Conservation (phyloP, 1,140 invertebrate species). For the Druon quercuslanigerum region DNA sequence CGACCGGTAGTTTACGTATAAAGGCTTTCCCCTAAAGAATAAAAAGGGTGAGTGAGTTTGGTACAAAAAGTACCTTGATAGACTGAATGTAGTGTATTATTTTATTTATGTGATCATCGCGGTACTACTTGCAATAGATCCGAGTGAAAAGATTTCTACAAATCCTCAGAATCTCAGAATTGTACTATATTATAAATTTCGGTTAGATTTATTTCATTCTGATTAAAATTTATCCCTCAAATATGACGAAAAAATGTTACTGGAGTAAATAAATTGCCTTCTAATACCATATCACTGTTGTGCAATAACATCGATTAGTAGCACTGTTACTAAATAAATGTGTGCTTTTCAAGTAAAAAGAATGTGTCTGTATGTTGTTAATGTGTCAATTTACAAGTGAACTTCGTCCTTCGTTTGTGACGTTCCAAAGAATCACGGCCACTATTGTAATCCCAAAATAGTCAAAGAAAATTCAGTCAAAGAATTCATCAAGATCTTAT, state of each 20-base stretch:
- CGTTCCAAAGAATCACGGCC: slow-evolving; percentile 27
- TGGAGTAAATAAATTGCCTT: slow-evolving; percentile 1
- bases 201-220: slow-evolving; percentile 27
- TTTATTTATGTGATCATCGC: slow-evolving; percentile 23
- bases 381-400: slow-evolving; percentile 40
- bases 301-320: slow-evolving; percentile 50
- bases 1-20: background rate
- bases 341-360: slow-evolving; percentile 44
- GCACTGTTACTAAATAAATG: slow-evolving; percentile 53
- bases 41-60: slow-evolving; percentile 19
- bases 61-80: slow-evolving; percentile 27
- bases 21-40: background rate
- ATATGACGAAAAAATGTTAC: slow-evolving; percentile 32
- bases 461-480: background rate
- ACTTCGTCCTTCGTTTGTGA: slow-evolving; percentile 30
- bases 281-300: slow-evolving; percentile 54
- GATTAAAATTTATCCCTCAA: slow-evolving; percentile 39
- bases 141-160: slow-evolving; percentile 11
- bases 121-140: background rate
- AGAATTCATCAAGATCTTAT: too few species aligned
- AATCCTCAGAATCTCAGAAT: slow-evolving; percentile 14
- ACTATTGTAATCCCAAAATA: background rate
- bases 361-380: slow-evolving; percentile 46
- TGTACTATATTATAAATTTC: slow-evolving; percentile 13
- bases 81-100: slow-evolving; percentile 31